Conservation (phyloP, 2,888 invertebrate genomes). For the Phasia obesa region DNA sequence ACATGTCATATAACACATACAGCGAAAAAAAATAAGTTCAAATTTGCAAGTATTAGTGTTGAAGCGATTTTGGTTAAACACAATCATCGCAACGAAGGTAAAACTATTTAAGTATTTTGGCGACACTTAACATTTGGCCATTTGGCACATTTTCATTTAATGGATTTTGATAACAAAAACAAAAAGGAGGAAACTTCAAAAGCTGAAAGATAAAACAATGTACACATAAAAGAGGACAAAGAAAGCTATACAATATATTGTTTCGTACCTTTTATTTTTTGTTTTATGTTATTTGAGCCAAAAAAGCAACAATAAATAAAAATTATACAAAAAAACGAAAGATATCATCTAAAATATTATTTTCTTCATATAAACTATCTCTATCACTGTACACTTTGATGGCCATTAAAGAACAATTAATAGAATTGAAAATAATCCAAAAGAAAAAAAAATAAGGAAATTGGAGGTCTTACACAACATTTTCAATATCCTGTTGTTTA, state of each 20-base stretch:
- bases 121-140: conserved; percentile 70
- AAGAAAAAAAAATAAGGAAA: conserved; percentile 7
- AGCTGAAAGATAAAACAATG: not conserved
- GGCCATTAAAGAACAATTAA: conserved; percentile 67
- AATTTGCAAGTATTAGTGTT: conserved; percentile 8
- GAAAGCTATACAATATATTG: conserved; percentile 33
- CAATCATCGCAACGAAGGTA: conserved; percentile 58
- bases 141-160: conserved; percentile 58
- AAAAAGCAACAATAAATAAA: conserved; percentile 24
- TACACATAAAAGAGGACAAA: not conserved
- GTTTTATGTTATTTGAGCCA: conserved; percentile 63
- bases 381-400: conserved; percentile 19
- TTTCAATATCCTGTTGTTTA: conserved; percentile 58
- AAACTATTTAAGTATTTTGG: conserved; percentile 66
- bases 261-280: conserved; percentile 51
- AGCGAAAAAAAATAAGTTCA: not conserved
- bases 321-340: conserved; percentile 2
- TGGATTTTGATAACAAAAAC: conserved; percentile 65
- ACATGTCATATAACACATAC: too few relatives aligned
- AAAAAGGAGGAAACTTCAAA: not conserved
- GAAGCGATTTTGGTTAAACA: conserved; percentile 21
- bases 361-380: conserved; percentile 37
- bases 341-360: conserved; percentile 28
- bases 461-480: conserved; percentile 12
- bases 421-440: conserved; percentile 21